phyloP scores from a whole-genome alignment of 1,140 invertebrate species.

The Agrypnia vestita region DNA sequence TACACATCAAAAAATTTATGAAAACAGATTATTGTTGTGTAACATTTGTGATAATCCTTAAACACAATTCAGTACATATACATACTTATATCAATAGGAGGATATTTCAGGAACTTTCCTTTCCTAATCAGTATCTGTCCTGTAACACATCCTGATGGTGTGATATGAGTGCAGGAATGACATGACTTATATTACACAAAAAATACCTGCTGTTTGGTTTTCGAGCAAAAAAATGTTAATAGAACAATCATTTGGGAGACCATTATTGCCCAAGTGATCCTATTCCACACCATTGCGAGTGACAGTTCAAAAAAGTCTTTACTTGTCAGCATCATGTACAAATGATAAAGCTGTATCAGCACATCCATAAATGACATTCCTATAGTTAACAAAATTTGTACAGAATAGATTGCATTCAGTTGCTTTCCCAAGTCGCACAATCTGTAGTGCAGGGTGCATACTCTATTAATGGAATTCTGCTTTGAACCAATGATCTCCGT shows the following conservation, averaged over 20 bases:
- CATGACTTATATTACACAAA: background rate
- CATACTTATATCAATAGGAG: too few species aligned
- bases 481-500: background rate
- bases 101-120: too few species aligned
- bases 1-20: too few species aligned
- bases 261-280: conserved; percentile 1
- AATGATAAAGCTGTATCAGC: background rate
- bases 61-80: too few species aligned
- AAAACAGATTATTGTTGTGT: too few species aligned
- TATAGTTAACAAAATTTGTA: background rate
- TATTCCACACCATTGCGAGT: background rate
- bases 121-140: too few species aligned
- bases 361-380: background rate
- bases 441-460: background rate
- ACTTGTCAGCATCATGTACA: background rate
- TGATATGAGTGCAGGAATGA: background rate
- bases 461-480: background rate
- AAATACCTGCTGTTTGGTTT: conserved; percentile 38
- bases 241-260: conserved; percentile 15
- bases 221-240: conserved; percentile 33
- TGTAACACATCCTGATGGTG: background rate
- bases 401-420: conserved; percentile 1
- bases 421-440: background rate
- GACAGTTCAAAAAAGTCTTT: background rate
- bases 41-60: too few species aligned